Evolutionary conservation across 2,888 invertebrate species (phyloP).

Genomic region (Sesia bembeciformis): DNA sequence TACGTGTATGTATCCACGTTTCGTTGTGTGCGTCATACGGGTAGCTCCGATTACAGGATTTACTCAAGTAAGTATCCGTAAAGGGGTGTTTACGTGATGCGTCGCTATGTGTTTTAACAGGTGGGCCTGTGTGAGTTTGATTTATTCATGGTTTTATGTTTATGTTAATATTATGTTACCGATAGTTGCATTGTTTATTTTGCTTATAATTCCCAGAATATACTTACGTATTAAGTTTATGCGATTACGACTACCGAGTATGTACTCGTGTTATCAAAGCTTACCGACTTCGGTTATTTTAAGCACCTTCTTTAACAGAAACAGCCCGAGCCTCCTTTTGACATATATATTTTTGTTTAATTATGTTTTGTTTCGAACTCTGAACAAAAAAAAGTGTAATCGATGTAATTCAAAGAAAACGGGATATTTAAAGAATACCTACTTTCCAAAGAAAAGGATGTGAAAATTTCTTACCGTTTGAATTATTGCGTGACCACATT

Average conservation of each 20-base stretch:
- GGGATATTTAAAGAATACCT: too few relatives aligned
- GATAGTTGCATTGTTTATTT: constrained; percentile 28
- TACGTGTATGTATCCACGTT: constrained; percentile 14
- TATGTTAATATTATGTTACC: constrained; percentile 32
- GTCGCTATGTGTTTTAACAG: constrained; percentile 20
- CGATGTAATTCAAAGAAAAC: too few relatives aligned
- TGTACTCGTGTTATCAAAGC: too few relatives aligned
- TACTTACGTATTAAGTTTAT: constrained; percentile 26
- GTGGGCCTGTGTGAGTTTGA: constrained; percentile 24
- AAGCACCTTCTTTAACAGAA: too few relatives aligned
- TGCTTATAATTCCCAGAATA: constrained; percentile 8
- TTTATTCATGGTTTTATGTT: constrained; percentile 24
- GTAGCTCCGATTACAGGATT: constrained; percentile 38
- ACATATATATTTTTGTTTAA: too few relatives aligned
- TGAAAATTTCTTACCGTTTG: too few relatives aligned
- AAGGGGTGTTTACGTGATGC: constrained; percentile 37
- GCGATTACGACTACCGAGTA: background rate
- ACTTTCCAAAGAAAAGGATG: too few relatives aligned
- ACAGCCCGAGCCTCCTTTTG: too few relatives aligned
- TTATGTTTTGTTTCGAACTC: too few relatives aligned
- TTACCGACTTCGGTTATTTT: too few relatives aligned
- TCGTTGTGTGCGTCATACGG: constrained; percentile 8
- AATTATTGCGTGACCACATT: too few relatives aligned
- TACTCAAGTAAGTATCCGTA: constrained; percentile 37
- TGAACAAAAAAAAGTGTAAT: too few relatives aligned